phyloP scores from a whole-genome alignment of 2,888 invertebrate species.

The Thymelicus acteon region DNA sequence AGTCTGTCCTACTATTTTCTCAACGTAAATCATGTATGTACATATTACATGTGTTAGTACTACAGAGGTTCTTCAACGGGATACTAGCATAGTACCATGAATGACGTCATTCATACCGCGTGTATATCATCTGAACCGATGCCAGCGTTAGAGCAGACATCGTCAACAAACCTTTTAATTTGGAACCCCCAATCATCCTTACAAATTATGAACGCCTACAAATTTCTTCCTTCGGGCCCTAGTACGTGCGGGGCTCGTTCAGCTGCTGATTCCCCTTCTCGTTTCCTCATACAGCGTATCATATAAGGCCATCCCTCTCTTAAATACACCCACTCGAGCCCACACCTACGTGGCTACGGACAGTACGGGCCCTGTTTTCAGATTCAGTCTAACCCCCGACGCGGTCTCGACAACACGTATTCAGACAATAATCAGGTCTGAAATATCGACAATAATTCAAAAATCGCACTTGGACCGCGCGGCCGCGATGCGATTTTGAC shows the following conservation, averaged over 20 bases:
- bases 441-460: conserved; percentile 34
- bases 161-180: conserved; percentile 56
- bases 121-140: background rate
- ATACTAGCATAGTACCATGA: background rate
- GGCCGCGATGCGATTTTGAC: conserved; percentile 56
- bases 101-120: conserved; percentile 28
- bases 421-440: conserved; percentile 41
- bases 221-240: conserved; percentile 66
- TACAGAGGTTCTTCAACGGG: too few relatives aligned
- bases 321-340: conserved; percentile 69
- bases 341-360: conserved; percentile 56
- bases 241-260: conserved; percentile 60
- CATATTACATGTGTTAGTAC: too few relatives aligned
- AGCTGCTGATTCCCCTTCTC: conserved; percentile 51
- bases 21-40: too few relatives aligned
- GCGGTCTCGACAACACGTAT: conserved; percentile 52
- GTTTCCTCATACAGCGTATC: conserved; percentile 42
- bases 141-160: conserved; percentile 11
- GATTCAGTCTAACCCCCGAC: conserved; percentile 57
- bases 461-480: conserved; percentile 18
- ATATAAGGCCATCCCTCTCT: conserved; percentile 54
- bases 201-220: conserved; percentile 74
- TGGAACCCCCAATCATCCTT: conserved; percentile 70
- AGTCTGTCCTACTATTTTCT: too few relatives aligned
- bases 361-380: conserved; percentile 65